These are phyloP conservation scores for Tetrapedia diversipes DNA, from an alignment of 2,888 invertebrate genomes.

Conservation along the genomic window DNA sequence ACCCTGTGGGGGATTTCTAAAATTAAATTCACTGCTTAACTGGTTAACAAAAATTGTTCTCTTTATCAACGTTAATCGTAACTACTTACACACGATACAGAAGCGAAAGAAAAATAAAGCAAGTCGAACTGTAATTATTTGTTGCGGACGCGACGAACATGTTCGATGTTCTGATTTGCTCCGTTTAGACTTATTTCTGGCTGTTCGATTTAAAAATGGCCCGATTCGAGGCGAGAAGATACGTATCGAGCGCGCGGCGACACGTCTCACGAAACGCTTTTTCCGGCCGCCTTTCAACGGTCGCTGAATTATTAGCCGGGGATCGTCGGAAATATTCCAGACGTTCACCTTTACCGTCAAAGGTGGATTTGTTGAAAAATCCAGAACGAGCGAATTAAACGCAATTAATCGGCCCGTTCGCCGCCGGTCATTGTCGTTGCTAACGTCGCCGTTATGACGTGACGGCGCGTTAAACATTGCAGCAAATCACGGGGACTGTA, in stretches of 20 bases:
- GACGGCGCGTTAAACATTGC: constrained; percentile 46
- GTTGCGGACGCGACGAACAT: too few relatives aligned
- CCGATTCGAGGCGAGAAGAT: background rate
- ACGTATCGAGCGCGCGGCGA: constrained; percentile 4
- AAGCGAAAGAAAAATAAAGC: too few relatives aligned
- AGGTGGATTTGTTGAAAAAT: constrained; percentile 50
- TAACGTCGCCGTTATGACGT: constrained; percentile 49
- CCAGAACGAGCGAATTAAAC: constrained; percentile 48
- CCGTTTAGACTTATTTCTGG: too few relatives aligned
- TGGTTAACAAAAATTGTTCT: too few relatives aligned
- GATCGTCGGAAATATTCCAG: constrained; percentile 38
- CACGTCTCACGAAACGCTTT: constrained; percentile 16
- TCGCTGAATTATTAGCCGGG: constrained; percentile 40
- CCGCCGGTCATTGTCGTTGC: constrained; percentile 30
- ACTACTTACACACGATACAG: too few relatives aligned
- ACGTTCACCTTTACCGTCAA: constrained; percentile 27
- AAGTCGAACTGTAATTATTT: too few relatives aligned
- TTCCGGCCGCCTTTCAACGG: constrained; percentile 27
- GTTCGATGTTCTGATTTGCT: background rate
- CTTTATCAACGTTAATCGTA: too few relatives aligned
- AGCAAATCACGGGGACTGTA: constrained; percentile 42
- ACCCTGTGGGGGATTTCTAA: too few relatives aligned
- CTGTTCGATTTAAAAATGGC: constrained; percentile 17
- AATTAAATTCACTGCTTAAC: too few relatives aligned
- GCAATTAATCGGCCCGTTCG: constrained; percentile 51